Conservation (phyloP, 2,888 invertebrate genomes). For the Chouioia cunea region DNA sequence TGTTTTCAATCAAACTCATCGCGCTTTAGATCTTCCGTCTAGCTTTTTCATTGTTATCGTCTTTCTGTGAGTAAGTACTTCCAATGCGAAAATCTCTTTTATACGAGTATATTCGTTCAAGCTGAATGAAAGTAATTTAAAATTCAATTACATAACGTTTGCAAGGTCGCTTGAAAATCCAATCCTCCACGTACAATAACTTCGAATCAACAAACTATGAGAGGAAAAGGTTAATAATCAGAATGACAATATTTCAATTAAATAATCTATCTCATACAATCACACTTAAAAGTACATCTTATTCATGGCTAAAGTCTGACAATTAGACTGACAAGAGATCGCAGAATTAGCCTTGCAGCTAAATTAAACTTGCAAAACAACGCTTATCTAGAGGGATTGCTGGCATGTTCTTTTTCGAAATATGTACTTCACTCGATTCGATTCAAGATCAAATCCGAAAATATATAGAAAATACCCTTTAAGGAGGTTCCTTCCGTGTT, state of each 20-base stretch:
- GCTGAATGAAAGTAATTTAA: too few relatives aligned
- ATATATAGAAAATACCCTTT: conserved; percentile 22
- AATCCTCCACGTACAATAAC: too few relatives aligned
- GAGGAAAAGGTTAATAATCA: too few relatives aligned
- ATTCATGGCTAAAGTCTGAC: too few relatives aligned
- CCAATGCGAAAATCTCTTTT: conserved; percentile 35
- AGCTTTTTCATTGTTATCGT: conserved; percentile 30
- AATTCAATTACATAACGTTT: too few relatives aligned
- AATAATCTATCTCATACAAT: too few relatives aligned
- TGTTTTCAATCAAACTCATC: conserved; percentile 41
- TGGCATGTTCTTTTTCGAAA: not conserved
- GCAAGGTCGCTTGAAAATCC: too few relatives aligned
- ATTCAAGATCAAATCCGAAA: conserved; percentile 43
- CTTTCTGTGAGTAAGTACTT: conserved; percentile 19
- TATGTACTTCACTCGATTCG: conserved; percentile 23
- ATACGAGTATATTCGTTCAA: not conserved
- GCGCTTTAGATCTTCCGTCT: not conserved
- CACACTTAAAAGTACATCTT: too few relatives aligned
- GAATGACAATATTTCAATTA: too few relatives aligned
- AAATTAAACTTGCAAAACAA: conserved; percentile 45
- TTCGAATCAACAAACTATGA: too few relatives aligned
- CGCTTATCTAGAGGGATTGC: conserved; percentile 26
- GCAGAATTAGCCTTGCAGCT: conserved; percentile 15
- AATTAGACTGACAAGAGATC: too few relatives aligned
- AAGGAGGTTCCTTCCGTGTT: conserved; percentile 11